phyloP scores from a whole-genome alignment of 2,797 vertebrate genomes.

The Coregonus ussuriensis region DNA sequence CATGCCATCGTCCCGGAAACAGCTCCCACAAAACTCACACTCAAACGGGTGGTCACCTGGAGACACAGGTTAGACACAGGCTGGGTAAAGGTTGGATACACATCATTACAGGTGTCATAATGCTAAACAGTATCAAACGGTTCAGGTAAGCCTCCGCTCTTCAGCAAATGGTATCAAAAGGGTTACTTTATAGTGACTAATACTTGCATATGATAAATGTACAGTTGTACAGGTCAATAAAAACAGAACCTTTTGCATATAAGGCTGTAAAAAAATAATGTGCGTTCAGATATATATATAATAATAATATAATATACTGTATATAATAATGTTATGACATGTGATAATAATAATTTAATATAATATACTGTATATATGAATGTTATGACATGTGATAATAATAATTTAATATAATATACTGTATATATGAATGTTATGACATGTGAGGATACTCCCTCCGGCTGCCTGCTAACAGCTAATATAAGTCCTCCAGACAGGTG shows the following conservation, averaged over 20 bases:
- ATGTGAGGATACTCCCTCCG: conserved; percentile 54
- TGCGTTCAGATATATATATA: conserved; percentile 41
- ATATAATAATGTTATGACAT: conserved; percentile 59
- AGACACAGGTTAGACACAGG: conserved; percentile 13
- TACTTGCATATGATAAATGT: conserved; percentile 21
- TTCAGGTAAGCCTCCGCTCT: conserved; percentile 8
- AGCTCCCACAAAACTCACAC: conserved; percentile 99
- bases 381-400: too few relatives aligned
- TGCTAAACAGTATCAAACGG: not conserved
- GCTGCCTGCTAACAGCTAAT: conserved; percentile 78
- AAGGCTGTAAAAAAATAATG: conserved; percentile 23
- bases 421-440: conserved; percentile 63
- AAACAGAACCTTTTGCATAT: conserved; percentile 40
- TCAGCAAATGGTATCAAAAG: conserved; percentile 23
- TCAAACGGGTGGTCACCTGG: conserved; percentile 97
- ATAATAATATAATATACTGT: too few relatives aligned
- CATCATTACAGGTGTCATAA: not conserved
- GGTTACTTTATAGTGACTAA: conserved; percentile 26
- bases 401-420: too few relatives aligned
- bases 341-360: not conserved
- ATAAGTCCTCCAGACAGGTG: conserved; percentile 87
- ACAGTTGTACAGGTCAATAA: conserved; percentile 53
- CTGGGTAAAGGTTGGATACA: not conserved
- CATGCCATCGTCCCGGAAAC: conserved; percentile 96
- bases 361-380: too few relatives aligned